Percentiles rank a stretch among this genome's conserved stretches.
phyloP scores from a whole-genome alignment of 2,113 vertebrate species.

The Verasper variegatus region DNA sequence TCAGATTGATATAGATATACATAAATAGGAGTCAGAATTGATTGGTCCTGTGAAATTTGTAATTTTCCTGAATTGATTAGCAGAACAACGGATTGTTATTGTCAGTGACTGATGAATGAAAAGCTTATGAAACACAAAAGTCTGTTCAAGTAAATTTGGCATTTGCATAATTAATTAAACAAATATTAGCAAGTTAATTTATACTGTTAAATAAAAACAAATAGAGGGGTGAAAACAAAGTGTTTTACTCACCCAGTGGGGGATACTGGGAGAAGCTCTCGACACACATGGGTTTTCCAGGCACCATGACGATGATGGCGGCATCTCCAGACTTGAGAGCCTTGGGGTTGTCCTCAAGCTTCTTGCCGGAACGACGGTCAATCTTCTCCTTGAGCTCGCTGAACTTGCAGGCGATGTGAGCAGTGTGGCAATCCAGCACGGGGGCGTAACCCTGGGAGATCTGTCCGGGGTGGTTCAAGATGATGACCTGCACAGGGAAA shows the following conservation, averaged over 20 bases:
- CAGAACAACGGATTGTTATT: too few relatives aligned
- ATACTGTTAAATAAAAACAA: too few relatives aligned
- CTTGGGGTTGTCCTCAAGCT: slow-evolving; percentile 84
- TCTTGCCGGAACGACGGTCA: slow-evolving; percentile 83
- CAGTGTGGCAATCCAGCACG: slow-evolving; percentile 84
- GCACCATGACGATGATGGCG: slow-evolving; percentile 83
- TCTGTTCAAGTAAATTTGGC: too few relatives aligned
- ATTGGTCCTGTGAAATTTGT: background rate
- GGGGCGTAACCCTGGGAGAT: slow-evolving; percentile 83
- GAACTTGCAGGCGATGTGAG: slow-evolving; percentile 86
- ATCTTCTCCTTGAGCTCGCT: slow-evolving; percentile 86
- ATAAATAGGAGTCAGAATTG: background rate
- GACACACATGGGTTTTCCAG: slow-evolving; percentile 83
- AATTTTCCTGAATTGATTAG: too few relatives aligned
- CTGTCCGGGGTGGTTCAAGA: slow-evolving; percentile 85
- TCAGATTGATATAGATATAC: too few relatives aligned
- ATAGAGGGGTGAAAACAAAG: background rate
- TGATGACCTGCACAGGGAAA: slow-evolving; percentile 80
- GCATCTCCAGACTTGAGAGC: slow-evolving; percentile 84
- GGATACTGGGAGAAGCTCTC: slow-evolving; percentile 84
- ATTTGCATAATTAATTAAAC: too few relatives aligned
- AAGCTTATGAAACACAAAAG: too few relatives aligned
- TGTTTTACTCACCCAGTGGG: slow-evolving; percentile 79
- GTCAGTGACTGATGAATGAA: too few relatives aligned
- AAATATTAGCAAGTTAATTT: too few relatives aligned